Evolutionary conservation across 1,140 invertebrate genomes (phyloP).

Genomic region (Scaptodrosophila lebanonensis): DNA sequence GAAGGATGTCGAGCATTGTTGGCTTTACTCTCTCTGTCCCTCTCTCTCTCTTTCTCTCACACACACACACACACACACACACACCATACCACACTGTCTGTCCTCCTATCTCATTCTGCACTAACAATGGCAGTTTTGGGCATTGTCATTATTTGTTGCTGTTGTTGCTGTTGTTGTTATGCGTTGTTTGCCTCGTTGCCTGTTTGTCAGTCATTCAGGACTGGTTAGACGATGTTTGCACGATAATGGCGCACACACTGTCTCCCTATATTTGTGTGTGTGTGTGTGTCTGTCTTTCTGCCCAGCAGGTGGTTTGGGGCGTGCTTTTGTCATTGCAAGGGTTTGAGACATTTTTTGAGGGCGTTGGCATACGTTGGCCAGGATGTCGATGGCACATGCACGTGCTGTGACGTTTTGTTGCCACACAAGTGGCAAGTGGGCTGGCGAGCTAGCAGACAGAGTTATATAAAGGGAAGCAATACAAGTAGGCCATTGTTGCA

Average conservation of each 20-base stretch:
- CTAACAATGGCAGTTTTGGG: constrained; percentile 44
- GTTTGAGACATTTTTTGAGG: constrained; percentile 27
- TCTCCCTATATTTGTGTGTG: too few species aligned
- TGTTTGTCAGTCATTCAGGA: constrained; percentile 39
- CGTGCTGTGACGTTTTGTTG: constrained; percentile 32
- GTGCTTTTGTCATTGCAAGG: constrained; percentile 25
- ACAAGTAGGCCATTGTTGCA: constrained; percentile 29
- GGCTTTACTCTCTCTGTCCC: constrained; percentile 13
- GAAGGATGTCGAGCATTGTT: constrained; percentile 67
- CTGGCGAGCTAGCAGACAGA: too few species aligned
- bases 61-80: neutral
- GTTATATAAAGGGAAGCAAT: too few species aligned
- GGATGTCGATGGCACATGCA: constrained; percentile 34
- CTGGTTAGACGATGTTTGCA: constrained; percentile 17
- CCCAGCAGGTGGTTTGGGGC: constrained; percentile 62
- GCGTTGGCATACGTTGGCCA: constrained; percentile 31
- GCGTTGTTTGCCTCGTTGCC: constrained; percentile 35
- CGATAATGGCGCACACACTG: constrained; percentile 38
- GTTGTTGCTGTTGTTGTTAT: constrained; percentile 28
- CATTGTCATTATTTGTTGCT: constrained; percentile 33
- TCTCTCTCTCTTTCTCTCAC: constrained; percentile 20
- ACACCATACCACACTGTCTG: neutral
- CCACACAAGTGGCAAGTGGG: constrained; percentile 54
- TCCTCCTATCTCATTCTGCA: constrained; percentile 31
- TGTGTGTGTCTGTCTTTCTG: too few species aligned